These are phyloP conservation scores for Plectrocnemia conspersa DNA, from an alignment of 1,140 invertebrate species.

Conservation along the genomic window DNA sequence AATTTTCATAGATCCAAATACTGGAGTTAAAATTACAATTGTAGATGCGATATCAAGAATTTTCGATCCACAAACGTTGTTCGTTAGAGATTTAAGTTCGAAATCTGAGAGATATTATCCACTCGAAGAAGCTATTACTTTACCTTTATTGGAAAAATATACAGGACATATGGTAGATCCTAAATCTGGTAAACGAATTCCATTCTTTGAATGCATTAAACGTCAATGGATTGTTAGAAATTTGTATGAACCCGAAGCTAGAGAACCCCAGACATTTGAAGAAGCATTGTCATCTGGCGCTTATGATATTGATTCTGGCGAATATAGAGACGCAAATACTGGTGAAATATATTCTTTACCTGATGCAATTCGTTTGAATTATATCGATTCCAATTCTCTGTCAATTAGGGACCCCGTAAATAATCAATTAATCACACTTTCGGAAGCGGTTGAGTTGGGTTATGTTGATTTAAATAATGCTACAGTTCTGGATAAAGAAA, in stretches of 20 bases:
- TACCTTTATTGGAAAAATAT: slow-evolving; percentile 68
- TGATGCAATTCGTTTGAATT: slow-evolving; percentile 66
- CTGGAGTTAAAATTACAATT: slow-evolving; percentile 69
- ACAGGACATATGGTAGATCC: slow-evolving; percentile 79
- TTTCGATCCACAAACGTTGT: slow-evolving; percentile 68
- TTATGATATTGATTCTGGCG: slow-evolving; percentile 59
- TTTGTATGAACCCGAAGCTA: slow-evolving; percentile 45
- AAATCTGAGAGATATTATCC: slow-evolving; percentile 63
- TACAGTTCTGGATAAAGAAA: slow-evolving; percentile 64
- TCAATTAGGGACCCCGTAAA: slow-evolving; percentile 64
- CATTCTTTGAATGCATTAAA: slow-evolving; percentile 80
- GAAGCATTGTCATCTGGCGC: slow-evolving; percentile 63
- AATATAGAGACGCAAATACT: slow-evolving; percentile 59
- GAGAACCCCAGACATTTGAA: slow-evolving; percentile 54
- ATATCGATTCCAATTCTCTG: slow-evolving; percentile 71
- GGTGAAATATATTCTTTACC: slow-evolving; percentile 59
- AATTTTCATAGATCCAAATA: slow-evolving; percentile 74
- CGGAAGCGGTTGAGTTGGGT: slow-evolving; percentile 70
- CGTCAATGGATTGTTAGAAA: slow-evolving; percentile 63
- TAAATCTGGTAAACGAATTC: slow-evolving; percentile 71
- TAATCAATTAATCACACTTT: slow-evolving; percentile 66
- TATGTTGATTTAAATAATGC: slow-evolving; percentile 72
- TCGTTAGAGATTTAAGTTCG: slow-evolving; percentile 71
- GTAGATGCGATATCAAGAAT: slow-evolving; percentile 69
- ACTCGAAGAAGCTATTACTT: slow-evolving; percentile 68